Percentiles rank a stretch among this genome's conserved stretches.
These are phyloP conservation scores for Oryzias sinensis DNA, from an alignment of 2,797 vertebrate genomes.

Conservation along the genomic window DNA sequence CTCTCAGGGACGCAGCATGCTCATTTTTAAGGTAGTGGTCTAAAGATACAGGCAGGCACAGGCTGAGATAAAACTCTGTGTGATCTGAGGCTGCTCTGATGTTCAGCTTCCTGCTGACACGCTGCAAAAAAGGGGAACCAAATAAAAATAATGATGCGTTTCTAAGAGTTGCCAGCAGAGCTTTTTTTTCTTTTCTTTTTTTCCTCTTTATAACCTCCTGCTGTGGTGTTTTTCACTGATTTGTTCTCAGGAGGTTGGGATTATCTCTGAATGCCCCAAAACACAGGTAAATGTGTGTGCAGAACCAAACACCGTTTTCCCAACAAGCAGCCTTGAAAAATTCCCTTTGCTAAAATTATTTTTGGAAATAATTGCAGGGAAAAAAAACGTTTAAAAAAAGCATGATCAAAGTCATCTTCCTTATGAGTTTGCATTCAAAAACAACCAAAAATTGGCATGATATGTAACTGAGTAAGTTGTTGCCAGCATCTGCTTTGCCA, in stretches of 20 bases:
- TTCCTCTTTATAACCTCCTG: background rate
- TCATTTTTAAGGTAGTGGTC: constrained; percentile 70
- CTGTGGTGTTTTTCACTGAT: constrained; percentile 5
- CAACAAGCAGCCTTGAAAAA: background rate
- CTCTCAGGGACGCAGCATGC: constrained; percentile 74
- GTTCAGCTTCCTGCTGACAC: constrained; percentile 18
- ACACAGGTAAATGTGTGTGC: constrained; percentile 1
- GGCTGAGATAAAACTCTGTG: constrained; percentile 30
- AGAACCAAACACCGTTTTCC: constrained; percentile 12
- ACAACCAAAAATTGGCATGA: constrained; percentile 24
- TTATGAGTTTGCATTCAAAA: background rate
- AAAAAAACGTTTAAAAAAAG: too few species aligned
- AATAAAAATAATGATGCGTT: constrained; percentile 10
- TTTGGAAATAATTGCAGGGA: too few species aligned
- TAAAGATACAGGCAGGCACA: constrained; percentile 48
- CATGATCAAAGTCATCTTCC: too few species aligned
- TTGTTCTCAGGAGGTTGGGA: constrained; percentile 9
- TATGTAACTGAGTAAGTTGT: background rate
- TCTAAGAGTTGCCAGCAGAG: background rate
- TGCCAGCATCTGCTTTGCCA: constrained; percentile 30
- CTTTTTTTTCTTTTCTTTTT: background rate
- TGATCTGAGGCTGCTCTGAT: constrained; percentile 34
- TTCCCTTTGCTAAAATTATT: background rate
- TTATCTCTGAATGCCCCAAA: constrained; percentile 20
- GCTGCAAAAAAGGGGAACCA: constrained; percentile 6